Conservation (phyloP, 2,888 invertebrate genomes). For the Pachymerium ferrugineum region DNA sequence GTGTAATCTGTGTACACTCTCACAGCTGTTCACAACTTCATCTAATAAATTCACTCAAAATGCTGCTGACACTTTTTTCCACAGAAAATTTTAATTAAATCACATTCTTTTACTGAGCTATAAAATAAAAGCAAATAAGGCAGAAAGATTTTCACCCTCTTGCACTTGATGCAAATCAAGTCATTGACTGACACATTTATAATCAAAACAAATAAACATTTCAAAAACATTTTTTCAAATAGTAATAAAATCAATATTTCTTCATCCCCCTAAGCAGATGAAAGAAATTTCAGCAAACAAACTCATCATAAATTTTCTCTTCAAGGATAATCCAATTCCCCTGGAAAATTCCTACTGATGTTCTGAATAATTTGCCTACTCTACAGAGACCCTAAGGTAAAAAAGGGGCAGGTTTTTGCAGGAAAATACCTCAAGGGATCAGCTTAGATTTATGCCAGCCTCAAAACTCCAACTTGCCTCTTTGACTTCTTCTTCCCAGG, state of each 20-base stretch:
- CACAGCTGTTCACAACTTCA: constrained; percentile 18
- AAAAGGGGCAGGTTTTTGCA: background rate
- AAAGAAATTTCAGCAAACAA: background rate
- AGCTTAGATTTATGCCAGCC: background rate
- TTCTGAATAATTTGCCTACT: constrained; percentile 1
- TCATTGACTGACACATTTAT: background rate
- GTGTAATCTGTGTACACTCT: background rate
- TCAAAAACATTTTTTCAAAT: no score
- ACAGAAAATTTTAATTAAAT: constrained; percentile 2
- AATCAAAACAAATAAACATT: background rate
- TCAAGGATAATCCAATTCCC: background rate
- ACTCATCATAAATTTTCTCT: background rate
- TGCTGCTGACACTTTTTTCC: constrained; percentile 5
- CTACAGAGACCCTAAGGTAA: background rate
- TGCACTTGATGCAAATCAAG: background rate
- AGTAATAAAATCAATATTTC: no score
- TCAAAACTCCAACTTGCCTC: constrained; percentile 1
- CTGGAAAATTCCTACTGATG: background rate
- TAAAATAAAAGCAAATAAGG: constrained; percentile 21
- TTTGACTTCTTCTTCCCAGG: background rate
- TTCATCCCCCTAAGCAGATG: background rate
- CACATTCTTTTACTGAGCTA: constrained; percentile 18
- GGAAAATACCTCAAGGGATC: background rate
- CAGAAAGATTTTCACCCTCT: background rate
- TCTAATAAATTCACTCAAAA: constrained; percentile 18